Evolutionary conservation across 2,888 invertebrate species (phyloP).

Genomic region (Polylopha cassiicola): DNA sequence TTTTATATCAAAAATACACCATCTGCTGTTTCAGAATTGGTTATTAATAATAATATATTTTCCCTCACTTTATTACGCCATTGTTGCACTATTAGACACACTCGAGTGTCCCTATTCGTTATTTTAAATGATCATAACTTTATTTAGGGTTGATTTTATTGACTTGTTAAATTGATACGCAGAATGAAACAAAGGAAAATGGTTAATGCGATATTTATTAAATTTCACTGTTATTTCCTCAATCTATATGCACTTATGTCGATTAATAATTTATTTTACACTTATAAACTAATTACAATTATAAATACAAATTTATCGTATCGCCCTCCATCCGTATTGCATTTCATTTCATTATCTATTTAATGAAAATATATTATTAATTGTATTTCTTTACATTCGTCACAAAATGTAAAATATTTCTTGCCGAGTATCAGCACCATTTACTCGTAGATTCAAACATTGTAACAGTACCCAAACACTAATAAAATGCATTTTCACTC

Average conservation of each 20-base stretch:
- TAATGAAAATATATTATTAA: conserved; percentile 58
- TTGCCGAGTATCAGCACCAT: conserved; percentile 17
- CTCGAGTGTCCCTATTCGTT: conserved; percentile 45
- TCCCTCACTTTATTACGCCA: conserved; percentile 44
- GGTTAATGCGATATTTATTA: conserved; percentile 76
- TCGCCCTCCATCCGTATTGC: conserved; percentile 65
- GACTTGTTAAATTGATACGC: conserved; percentile 22
- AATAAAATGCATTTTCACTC: conserved; percentile 17
- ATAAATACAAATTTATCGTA: conserved; percentile 50
- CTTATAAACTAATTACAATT: conserved; percentile 56
- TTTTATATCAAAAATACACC: conserved; percentile 26
- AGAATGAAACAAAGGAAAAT: conserved; percentile 41
- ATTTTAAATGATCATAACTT: conserved; percentile 41
- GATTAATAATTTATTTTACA: conserved; percentile 75
- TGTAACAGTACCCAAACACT: conserved; percentile 4
- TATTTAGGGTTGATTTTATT: conserved; percentile 29
- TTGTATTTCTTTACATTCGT: conserved; percentile 15
- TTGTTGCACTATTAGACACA: conserved; percentile 51
- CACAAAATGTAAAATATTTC: conserved; percentile 20
- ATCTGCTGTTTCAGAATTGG: conserved; percentile 33
- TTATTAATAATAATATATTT: conserved; percentile 51
- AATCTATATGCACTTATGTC: conserved; percentile 70
- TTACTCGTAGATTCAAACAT: background rate
- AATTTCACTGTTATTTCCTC: conserved; percentile 74
- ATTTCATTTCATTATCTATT: conserved; percentile 41